Base-by-base conservation (phyloP, 2,797 vertebrate species). In the Cyprinella venusta region DNA sequence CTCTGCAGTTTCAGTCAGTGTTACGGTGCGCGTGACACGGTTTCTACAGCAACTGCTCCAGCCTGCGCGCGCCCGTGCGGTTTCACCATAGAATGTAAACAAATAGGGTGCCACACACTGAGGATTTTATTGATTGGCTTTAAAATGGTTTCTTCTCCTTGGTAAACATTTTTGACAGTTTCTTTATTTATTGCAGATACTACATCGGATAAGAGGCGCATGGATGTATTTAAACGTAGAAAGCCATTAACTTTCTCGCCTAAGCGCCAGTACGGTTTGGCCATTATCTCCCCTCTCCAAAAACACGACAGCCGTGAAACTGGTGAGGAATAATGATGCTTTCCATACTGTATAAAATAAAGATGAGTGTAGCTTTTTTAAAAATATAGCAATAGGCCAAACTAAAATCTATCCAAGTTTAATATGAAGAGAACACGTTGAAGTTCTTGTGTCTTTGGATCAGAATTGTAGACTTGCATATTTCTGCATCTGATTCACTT, bases 11-110 rank as follows among this genome's bases (percentile, higher is more conserved):
- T 75, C 33, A 48, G 30, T 81, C 26, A 85, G 24, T 86, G 79
- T 69, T 72, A 65, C 87, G 48, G 1, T 1, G 21, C 3, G 81
- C 15, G 21, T 88, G 86, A 87, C 89, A 69, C 72, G 26, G 90
- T 94, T 85, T 71, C 92, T 85, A 89, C 89, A 56, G 80, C 72
- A 89, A 92, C 92, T 48, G 42, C 74, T 42, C 4, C 12, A 33
- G 52, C 30, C 4, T 8, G 33, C 16, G 6, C 15, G 59, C 15
- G 59, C 45, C 9, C 16, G 5, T 5, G 45, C 30, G 30, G 30
- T 33, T 33, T 33, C 30, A 33, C 30, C 30, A 33, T 33, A 33
- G 30, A 33, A 2, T 33, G 30, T 33, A 33, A 33, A 33, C 2
- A 33, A 33, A 33, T 33, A 33, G 30, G 30, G 30, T 33, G 30